Evolutionary conservation across 2,113 vertebrate species (phyloP).

Genomic region (Tretioscincus oriximinensis): DNA sequence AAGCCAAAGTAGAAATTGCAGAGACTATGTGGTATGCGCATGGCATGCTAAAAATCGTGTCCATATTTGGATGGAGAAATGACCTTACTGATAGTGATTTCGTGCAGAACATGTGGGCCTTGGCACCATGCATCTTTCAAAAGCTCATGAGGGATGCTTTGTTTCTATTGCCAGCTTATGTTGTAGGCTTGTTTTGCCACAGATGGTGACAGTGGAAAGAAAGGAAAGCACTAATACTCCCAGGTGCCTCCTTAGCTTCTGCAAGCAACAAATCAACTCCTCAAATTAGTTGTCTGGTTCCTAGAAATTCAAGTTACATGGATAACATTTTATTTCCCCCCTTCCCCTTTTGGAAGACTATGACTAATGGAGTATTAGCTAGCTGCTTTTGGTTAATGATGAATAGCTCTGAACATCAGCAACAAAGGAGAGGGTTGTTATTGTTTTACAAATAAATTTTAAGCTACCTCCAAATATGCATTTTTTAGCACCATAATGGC

Average conservation of each 20-base stretch:
- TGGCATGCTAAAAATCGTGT: no score
- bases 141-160: not conserved
- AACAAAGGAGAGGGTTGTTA: not conserved
- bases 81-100: not conserved
- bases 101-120: not conserved
- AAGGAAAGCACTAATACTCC: not conserved
- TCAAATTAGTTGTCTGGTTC: slow-evolving; percentile 4
- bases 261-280: not conserved
- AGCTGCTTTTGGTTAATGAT: not conserved
- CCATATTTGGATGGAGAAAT: not conserved
- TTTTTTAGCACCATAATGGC: not conserved
- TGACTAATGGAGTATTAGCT: not conserved
- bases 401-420: not conserved
- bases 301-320: not conserved
- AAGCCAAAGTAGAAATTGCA: not conserved
- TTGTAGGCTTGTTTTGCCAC: not conserved
- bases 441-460: not conserved
- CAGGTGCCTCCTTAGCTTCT: not conserved
- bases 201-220: not conserved
- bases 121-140: not conserved
- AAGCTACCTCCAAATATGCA: not conserved
- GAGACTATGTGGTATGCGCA: no score
- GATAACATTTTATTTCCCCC: not conserved
- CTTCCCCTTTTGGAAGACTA: not conserved
- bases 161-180: no score